Evolutionary conservation across 2,888 invertebrate genomes (phyloP), one percentile per base, ranked within the genome.

Genomic region (Gerris lacustris): DNA sequence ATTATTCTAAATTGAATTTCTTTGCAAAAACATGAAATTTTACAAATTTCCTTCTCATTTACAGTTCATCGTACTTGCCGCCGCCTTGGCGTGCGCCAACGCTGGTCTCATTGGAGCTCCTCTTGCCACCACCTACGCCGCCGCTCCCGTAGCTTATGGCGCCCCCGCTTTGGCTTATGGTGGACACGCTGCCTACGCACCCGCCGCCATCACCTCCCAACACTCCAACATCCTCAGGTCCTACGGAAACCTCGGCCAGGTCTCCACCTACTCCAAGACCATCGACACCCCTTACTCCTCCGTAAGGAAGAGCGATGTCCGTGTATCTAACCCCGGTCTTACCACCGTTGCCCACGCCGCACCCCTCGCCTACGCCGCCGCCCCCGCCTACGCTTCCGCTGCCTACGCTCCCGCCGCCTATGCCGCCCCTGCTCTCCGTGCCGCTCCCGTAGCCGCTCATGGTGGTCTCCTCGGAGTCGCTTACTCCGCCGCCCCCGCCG

Each of bases 221-320:
- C 84, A 84, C 63, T 83, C 85, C 72, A 87, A 87, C 79, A 86
- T 84, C 76, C 79, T 86, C 75, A 82, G 87, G 74, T 84, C 85
- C 67, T 86, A 83, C 72, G 89, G 87, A 75, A 89, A 89, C 79
- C 81, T 89, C 74, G 88, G 88, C 73, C 80, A 81, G 74, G 83
- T 87, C 72, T 87, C 89, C 17, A 87, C 88, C 67, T 87, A 86
- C 80, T 83, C 86, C 18, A 89, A 88, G 79, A 85, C 87, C 73
- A 84, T 89, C 76, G 87, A 87, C 79, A 89, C 89, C 5, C 88
- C 89, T 7, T 89, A 85, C 83, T 88, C 88, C 68, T 88, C 87
- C 78, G 87, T 87, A 66, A 86, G 87, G 77, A 88, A 88, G 78
- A 82, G 87, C 44, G 88, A 88, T 77, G 85, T 88, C 45, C 85